Percentiles rank a stretch among this genome's conserved stretches.
Conservation (phyloP, 2,888 invertebrate genomes). For the Cerastis leucographa region DNA sequence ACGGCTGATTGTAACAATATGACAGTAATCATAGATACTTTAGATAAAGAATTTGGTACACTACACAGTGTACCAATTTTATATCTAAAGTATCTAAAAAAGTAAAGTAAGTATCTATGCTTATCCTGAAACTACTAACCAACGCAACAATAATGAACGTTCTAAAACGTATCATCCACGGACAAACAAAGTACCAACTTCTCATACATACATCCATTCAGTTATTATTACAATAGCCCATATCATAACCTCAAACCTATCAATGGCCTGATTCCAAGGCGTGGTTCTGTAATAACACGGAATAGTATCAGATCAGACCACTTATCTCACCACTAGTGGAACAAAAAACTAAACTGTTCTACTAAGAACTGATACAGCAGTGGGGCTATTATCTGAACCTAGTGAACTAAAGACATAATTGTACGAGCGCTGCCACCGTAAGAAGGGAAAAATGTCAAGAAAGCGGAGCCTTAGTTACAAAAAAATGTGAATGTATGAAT, state of each 20-base stretch:
- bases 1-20: too few relatives aligned
- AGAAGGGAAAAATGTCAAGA: neutral
- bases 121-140: neutral
- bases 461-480: neutral
- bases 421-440: neutral
- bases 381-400: slow-evolving; percentile 2
- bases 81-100: too few relatives aligned
- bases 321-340: slow-evolving; percentile 25
- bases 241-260: slow-evolving; percentile 12
- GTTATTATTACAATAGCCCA: slow-evolving; percentile 2
- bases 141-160: neutral
- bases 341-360: slow-evolving; percentile 44
- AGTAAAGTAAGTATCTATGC: too few relatives aligned
- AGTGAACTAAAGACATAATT: slow-evolving; percentile 26
- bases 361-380: slow-evolving; percentile 12
- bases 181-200: neutral
- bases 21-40: too few relatives aligned
- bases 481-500: neutral
- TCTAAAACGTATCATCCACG: neutral
- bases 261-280: slow-evolving; percentile 36
- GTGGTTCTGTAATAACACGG: slow-evolving; percentile 43
- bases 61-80: too few relatives aligned
- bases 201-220: neutral
- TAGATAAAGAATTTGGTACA: too few relatives aligned
- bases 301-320: slow-evolving; percentile 27